Percentiles rank a stretch among this genome's conserved stretches.
Conservation (phyloP, 2,888 invertebrate species). For the Diplolepis rosae region DNA sequence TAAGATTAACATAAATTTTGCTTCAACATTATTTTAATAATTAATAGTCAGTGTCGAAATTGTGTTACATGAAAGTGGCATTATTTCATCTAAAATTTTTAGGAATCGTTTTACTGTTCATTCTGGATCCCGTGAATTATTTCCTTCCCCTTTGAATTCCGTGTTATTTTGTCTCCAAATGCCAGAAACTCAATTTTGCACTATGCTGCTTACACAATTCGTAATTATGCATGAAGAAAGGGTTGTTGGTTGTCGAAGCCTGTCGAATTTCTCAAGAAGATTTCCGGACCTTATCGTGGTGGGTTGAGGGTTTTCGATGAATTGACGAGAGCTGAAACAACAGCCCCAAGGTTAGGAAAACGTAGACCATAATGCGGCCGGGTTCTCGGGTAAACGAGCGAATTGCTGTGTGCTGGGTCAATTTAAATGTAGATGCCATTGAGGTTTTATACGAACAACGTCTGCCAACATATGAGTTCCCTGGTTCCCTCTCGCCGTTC, state of each 20-base stretch:
- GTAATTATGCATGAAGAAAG: slow-evolving; percentile 16
- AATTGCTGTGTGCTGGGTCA: slow-evolving; percentile 53
- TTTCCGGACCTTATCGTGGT: not conserved
- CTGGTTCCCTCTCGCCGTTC: slow-evolving; percentile 47
- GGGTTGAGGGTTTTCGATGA: slow-evolving; percentile 21
- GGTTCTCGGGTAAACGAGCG: slow-evolving; percentile 34
- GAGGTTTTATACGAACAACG: slow-evolving; percentile 52
- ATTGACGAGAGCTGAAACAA: slow-evolving; percentile 37
- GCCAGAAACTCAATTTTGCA: not conserved
- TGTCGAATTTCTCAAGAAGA: slow-evolving; percentile 23
- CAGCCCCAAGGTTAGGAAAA: slow-evolving; percentile 31
- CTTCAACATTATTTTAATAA: too few relatives aligned
- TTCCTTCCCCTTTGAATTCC: too few relatives aligned
- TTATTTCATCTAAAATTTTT: too few relatives aligned
- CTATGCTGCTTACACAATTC: not conserved
- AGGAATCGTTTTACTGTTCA: too few relatives aligned
- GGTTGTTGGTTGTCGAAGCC: not conserved
- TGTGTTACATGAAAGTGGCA: too few relatives aligned
- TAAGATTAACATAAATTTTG: too few relatives aligned
- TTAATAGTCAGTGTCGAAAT: too few relatives aligned
- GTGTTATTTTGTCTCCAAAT: not conserved
- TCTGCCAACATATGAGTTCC: slow-evolving; percentile 56
- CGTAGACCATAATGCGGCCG: not conserved
- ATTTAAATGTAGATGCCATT: slow-evolving; percentile 65
- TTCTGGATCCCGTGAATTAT: too few relatives aligned